A percentile compares a stretch with the other conserved stretches of the same genome.
These are phyloP conservation scores for Catharus fuscescens DNA, from an alignment of 2,113 vertebrate genomes.

Conservation along the genomic window DNA sequence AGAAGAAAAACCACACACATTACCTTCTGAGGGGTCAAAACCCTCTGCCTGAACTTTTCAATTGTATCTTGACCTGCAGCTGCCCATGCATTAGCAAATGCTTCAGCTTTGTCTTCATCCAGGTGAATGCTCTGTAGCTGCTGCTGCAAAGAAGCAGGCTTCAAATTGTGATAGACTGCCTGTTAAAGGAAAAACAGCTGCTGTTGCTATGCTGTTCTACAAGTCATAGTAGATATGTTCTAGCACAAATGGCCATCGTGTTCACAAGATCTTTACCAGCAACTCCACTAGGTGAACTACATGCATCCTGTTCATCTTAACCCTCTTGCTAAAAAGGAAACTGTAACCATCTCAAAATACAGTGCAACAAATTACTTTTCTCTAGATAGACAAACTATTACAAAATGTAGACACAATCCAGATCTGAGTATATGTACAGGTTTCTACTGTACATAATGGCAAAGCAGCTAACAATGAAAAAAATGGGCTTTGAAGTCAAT, in stretches of 20 bases:
- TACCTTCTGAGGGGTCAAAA: conserved; percentile 92
- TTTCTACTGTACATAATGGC: neutral
- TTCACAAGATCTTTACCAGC: neutral
- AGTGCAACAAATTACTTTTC: neutral
- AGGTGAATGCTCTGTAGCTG: conserved; percentile 87
- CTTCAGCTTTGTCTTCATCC: conserved; percentile 83
- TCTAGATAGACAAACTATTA: neutral
- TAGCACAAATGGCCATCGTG: neutral
- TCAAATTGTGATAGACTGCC: conserved; percentile 93
- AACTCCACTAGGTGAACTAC: neutral
- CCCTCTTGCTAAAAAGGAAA: neutral
- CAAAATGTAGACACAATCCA: neutral
- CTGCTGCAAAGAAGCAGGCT: conserved; percentile 85
- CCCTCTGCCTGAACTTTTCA: conserved; percentile 88
- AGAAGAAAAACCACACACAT: neutral
- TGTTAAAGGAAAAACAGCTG: conserved; percentile 42
- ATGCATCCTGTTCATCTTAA: neutral
- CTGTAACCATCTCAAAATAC: neutral
- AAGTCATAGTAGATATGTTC: neutral
- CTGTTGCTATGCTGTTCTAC: neutral
- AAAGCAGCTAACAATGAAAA: neutral
- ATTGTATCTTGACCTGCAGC: conserved; percentile 84
- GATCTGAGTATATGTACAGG: neutral
- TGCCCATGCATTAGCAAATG: conserved; percentile 86
- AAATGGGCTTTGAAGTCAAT: neutral